Evolutionary conservation across 2,797 vertebrate genomes (phyloP), one percentile per base, ranked within the genome.

Genomic region (Adrianichthys oophorus): DNA sequence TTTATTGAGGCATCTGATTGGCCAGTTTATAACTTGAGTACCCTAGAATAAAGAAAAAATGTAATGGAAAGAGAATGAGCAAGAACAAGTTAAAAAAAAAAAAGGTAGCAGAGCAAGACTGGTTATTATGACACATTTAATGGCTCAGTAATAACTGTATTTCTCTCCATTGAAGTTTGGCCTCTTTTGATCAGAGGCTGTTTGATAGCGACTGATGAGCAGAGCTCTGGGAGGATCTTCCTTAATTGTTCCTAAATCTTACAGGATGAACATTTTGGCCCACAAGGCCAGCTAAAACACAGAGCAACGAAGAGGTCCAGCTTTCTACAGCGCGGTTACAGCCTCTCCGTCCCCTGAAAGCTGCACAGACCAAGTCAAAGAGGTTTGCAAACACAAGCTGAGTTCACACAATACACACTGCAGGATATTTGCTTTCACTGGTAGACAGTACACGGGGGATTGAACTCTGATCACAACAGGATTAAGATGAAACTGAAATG

Each of bases 181-280:
- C 29, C 7, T 32, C 29, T 7, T 8, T 1, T 8, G 29, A 73
- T 52, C 15, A 4, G 40, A 2, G 44, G 42, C 63, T 66, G 72
- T 68, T 72, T 70, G 70, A 78, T 68, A 72, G 64, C 56, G 15
- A 62, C 56, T 44, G 65, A 78, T 83, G 76, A 75, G 55, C 63
- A 18, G 53, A 61, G 76, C 65, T 85, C 79, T 72, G 69, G 47
- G 50, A 75, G 48, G 69, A 80, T 81, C 77, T 75, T 61, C 62
- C 23, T 59, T 51, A 82, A 81, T 26, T 26, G 5, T 26, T 26
- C 7, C 6, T 26, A 32, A 32, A 37, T 13, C 32, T 37, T 26
- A 5, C 26, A 5, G 5, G 26, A 1, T 37, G 32, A 79, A 69
- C 73, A 66, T 15, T 8, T 15, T 10, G 70, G 70, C 63, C 62